Base-by-base conservation (phyloP, 2,888 invertebrate species). In the Lysandra coridon region DNA sequence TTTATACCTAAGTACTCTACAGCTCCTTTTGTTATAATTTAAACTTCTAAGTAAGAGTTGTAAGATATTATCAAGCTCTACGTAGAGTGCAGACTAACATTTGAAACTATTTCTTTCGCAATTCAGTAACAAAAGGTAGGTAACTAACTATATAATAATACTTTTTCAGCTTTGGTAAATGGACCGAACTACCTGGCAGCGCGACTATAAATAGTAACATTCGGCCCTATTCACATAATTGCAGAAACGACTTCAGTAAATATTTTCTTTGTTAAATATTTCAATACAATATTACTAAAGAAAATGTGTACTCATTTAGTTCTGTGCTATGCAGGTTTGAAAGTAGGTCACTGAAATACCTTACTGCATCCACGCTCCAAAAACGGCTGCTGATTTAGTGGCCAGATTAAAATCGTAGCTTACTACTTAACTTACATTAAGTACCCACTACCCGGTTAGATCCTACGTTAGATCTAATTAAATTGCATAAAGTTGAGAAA, bases 291-390 rank as follows among this genome's bases (percentile, higher is more conserved):
- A 53, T 76, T 76, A 76, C 76, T 76, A 53, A 76, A 76, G 76
- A 76, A 76, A 76, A 57, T 76, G 79, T 81, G 80, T 79, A 80
- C 81, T 80, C 80, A 82, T 82, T 82, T 81, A 80, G 81, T 83
- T 82, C 81, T 82, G 81, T 82, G 83, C 83, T 83, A 84, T 84
- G 85, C 89, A 88, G 89, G 88, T 89, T 87, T 87, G 84, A 87
- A 90, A 88, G 85, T 89, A 88, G 90, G 90, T 90, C 89, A 89
- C 85, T 85, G 85, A 86, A 86, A 83, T 84, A 82, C 81, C 80
- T 83, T 83, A 81, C 83, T 84, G 83, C 84, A 84, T 83, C 82
- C 80, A 83, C 81, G 80, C 80, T 83, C 81, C 82, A 80, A 80
- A 81, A 81, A 76, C 81, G 81, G 81, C 78, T 81, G 80, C 80